Evolutionary conservation across 1,140 invertebrate genomes (phyloP).

Genomic region (Muscidifurax raptorellus): DNA sequence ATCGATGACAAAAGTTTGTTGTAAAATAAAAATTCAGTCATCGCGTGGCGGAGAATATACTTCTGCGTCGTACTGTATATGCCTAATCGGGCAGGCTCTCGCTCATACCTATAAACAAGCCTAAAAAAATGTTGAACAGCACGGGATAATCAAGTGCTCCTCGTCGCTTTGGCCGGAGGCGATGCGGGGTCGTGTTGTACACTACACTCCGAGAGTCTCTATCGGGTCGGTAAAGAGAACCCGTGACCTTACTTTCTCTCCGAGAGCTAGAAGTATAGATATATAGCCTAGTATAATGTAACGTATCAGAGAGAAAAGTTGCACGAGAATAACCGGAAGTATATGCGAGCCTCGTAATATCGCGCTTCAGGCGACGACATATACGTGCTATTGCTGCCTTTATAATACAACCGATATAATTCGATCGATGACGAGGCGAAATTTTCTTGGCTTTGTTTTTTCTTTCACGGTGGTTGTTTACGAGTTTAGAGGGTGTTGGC

Average conservation of each 20-base stretch:
- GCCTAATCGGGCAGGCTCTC: no score
- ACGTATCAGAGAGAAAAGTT: neutral
- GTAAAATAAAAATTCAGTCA: no score
- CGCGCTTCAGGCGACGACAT: no score
- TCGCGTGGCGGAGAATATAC: no score
- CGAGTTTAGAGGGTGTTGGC: neutral
- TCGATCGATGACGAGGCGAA: no score
- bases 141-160: neutral
- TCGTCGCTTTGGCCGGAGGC: neutral
- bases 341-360: neutral
- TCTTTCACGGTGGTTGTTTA: no score
- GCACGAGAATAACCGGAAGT: neutral
- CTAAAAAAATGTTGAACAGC: no score
- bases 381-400: no score
- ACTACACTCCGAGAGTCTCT: neutral
- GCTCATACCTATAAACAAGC: no score
- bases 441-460: no score
- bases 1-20: no score
- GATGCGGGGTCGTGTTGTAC: neutral
- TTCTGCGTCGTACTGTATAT: neutral
- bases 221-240: constrained; percentile 60
- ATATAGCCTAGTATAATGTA: neutral
- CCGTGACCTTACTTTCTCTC: constrained; percentile 66
- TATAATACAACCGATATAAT: no score
- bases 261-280: neutral